phyloP scores from a whole-genome alignment of 2,113 vertebrate genomes.

The Falcunculus frontatus region DNA sequence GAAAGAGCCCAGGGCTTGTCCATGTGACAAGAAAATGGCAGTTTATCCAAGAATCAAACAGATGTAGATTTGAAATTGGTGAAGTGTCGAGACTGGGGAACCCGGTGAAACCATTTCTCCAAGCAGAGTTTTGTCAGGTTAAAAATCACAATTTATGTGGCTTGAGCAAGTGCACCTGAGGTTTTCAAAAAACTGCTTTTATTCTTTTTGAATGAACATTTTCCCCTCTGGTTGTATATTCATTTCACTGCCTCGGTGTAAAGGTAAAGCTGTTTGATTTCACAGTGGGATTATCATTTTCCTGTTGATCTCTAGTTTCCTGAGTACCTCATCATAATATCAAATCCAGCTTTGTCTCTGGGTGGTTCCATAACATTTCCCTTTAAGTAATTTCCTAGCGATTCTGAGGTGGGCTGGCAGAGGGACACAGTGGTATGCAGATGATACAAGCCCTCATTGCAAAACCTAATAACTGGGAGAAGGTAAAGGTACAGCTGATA shows the following conservation, averaged over 20 bases:
- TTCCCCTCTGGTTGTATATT: neutral
- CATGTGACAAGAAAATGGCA: neutral
- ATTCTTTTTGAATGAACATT: neutral
- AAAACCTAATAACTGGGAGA: neutral
- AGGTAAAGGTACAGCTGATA: neutral
- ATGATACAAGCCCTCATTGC: neutral
- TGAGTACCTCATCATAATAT: neutral
- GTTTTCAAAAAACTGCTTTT: neutral
- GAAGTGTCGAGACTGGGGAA: neutral
- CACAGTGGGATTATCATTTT: neutral
- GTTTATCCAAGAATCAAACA: neutral
- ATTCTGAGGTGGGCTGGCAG: neutral
- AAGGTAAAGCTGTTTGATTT: constrained; percentile 1
- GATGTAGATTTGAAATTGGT: neutral
- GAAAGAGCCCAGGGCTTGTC: neutral
- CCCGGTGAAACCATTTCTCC: neutral
- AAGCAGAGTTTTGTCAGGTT: neutral
- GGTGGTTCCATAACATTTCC: neutral
- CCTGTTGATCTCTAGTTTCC: neutral
- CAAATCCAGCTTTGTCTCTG: neutral
- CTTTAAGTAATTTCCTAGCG: neutral
- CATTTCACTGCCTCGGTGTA: neutral
- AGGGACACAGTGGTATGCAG: neutral
- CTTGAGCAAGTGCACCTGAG: neutral
- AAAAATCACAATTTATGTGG: neutral